Evolutionary conservation across 1,140 invertebrate genomes (phyloP), one percentile per base, ranked within the genome.

Genomic region (Neuroterus valhalla): DNA sequence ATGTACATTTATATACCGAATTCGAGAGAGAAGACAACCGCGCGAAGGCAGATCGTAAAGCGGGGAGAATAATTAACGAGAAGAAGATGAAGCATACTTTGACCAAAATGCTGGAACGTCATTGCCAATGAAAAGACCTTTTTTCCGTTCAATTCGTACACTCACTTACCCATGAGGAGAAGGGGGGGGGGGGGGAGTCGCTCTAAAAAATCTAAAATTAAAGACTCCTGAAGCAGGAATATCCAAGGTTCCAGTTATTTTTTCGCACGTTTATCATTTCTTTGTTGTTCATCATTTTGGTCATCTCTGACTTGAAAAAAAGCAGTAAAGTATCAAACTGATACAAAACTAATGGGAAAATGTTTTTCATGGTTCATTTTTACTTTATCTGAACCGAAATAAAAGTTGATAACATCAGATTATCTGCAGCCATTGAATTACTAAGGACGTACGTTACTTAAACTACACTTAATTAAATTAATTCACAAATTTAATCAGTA

Each of bases 1-100:
- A 75, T 74, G 76, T 76, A 75, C 75, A 75, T 75, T 78, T 76
- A 72, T 78, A 72, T 52, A 74, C 74, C 74, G 70, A 78, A 76
- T 72, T 74, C 45, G 66, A 66, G 48, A 72, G 75, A 75, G 55
- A 26, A 42, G 62, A 46, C 14, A 45, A 44, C 38, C 23, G 75
- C 70, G 68, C 68, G 46, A 66, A 15, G 70, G 15, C 26, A 66
- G 70, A 66, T 78, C 79, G 74, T 78, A 78, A 81, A 81, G 15
- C 8, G 48, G 68, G 70, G 38, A 70, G 70, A 62, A 75, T 81
- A 81, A 81, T 81, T 81, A 78, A 78, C 74, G 55, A 45, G 21
- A 71, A 74, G 21, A 71, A 74, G 44, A 52, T 69, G 62, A 44
- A 38, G 68, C 21, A 70, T 66, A 62, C 14, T 62, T 62, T 62